phyloP scores from a whole-genome alignment of 2,888 invertebrate species.

The Trichogramma evanescens region DNA sequence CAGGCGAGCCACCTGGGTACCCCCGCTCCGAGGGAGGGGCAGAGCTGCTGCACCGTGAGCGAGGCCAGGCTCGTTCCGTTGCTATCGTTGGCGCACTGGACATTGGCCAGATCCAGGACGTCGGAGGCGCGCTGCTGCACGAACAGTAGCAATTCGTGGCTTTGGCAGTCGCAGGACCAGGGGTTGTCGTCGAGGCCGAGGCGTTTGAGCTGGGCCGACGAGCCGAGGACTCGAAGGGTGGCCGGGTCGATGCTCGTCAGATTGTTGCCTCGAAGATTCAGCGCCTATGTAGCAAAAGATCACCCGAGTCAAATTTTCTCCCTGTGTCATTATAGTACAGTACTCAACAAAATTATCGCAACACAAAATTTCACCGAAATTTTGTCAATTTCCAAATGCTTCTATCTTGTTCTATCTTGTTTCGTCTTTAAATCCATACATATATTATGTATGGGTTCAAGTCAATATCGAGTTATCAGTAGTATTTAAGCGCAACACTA shows the following conservation, averaged over 20 bases:
- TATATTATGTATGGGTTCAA: too few species aligned
- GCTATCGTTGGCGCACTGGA: not conserved
- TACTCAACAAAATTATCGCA: too few species aligned
- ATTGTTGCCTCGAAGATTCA: slow-evolving; percentile 56
- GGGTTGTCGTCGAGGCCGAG: slow-evolving; percentile 59
- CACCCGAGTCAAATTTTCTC: too few species aligned
- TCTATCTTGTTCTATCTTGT: too few species aligned
- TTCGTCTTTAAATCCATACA: too few species aligned
- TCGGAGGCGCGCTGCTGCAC: slow-evolving; percentile 42
- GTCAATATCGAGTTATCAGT: too few species aligned
- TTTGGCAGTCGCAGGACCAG: slow-evolving; percentile 61
- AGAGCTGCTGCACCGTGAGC: not conserved
- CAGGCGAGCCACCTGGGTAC: not conserved
- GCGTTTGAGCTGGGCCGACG: slow-evolving; percentile 46
- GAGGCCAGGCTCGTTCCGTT: not conserved
- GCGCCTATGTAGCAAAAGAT: slow-evolving; percentile 28
- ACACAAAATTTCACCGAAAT: too few species aligned
- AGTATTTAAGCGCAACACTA: too few species aligned
- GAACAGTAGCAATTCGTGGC: slow-evolving; percentile 55
- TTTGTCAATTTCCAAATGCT: too few species aligned
- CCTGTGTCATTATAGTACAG: too few species aligned
- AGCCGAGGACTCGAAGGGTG: slow-evolving; percentile 46
- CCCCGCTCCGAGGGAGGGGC: not conserved
- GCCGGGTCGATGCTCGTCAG: slow-evolving; percentile 48
- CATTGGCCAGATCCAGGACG: slow-evolving; percentile 25